Evolutionary conservation across 2,113 vertebrate genomes (phyloP).

Genomic region (Riparia riparia): DNA sequence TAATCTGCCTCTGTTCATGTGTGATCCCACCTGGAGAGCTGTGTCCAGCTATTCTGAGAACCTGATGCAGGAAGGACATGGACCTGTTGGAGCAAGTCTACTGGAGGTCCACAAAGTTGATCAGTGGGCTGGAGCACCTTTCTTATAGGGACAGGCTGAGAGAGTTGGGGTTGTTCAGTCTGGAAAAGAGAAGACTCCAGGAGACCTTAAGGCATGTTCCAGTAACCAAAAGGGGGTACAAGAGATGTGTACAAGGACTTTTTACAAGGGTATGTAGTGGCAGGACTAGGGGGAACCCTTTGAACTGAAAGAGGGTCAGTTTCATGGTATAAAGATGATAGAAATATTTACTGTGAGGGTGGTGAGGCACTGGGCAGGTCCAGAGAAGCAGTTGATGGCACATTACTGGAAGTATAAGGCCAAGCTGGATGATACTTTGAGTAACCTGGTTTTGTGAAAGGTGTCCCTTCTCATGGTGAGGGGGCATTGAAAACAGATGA

Average conservation of each 20-base stretch:
- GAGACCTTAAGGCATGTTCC: background rate
- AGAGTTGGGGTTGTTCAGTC: no score
- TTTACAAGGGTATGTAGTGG: background rate
- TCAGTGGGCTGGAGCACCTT: background rate
- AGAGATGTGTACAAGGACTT: background rate
- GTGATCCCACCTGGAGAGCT: background rate
- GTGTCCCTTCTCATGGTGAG: background rate
- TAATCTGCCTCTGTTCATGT: no score
- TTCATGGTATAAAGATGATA: background rate
- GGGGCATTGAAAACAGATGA: accelerated
- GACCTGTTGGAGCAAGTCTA: accelerated
- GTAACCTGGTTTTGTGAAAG: background rate
- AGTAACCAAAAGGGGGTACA: background rate
- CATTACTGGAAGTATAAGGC: background rate
- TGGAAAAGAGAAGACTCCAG: background rate
- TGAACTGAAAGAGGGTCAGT: background rate
- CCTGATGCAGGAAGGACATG: background rate
- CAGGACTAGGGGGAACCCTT: background rate
- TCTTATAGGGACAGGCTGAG: background rate
- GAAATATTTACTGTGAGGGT: background rate
- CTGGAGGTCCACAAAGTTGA: background rate
- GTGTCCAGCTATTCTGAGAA: background rate
- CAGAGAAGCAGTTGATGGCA: background rate
- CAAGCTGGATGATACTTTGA: background rate
- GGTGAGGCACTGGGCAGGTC: background rate